Evolutionary conservation across 2,113 vertebrate species (phyloP).

Genomic region (Recurvirostra avosetta): DNA sequence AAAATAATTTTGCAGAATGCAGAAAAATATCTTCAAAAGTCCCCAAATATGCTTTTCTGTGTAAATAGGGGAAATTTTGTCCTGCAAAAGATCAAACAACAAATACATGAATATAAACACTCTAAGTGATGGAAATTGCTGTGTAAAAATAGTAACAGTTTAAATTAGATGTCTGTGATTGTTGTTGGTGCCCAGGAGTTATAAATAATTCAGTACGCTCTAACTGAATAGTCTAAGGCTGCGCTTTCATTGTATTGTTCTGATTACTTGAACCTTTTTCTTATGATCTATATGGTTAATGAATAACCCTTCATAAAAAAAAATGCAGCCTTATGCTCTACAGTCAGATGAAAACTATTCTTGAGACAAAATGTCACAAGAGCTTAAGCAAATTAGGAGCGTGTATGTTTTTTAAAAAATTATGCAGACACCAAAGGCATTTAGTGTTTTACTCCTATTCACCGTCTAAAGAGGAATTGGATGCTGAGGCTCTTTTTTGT

Average conservation of each 20-base stretch:
- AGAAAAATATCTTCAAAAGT: background rate
- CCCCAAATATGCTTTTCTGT: background rate
- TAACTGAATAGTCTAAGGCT: slow-evolving; percentile 37
- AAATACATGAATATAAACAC: slow-evolving; percentile 39
- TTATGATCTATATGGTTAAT: background rate
- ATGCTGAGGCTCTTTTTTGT: background rate
- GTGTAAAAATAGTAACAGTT: slow-evolving; percentile 61
- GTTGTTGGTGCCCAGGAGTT: slow-evolving; percentile 28
- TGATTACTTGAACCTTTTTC: background rate
- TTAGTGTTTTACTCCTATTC: background rate
- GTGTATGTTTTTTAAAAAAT: background rate
- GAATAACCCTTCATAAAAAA: background rate
- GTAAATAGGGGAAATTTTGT: background rate
- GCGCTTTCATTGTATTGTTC: background rate
- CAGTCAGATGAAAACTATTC: background rate
- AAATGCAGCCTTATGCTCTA: background rate
- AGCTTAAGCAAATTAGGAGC: background rate
- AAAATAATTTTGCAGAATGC: background rate
- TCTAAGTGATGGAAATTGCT: slow-evolving; percentile 37
- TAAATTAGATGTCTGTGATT: slow-evolving; percentile 49
- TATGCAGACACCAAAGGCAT: background rate
- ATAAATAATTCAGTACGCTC: slow-evolving; percentile 60
- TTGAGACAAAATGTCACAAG: background rate
- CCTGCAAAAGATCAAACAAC: slow-evolving; percentile 43
- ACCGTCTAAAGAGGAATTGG: background rate